phyloP scores from a whole-genome alignment of 1,140 invertebrate genomes.

The Triops cancriformis region DNA sequence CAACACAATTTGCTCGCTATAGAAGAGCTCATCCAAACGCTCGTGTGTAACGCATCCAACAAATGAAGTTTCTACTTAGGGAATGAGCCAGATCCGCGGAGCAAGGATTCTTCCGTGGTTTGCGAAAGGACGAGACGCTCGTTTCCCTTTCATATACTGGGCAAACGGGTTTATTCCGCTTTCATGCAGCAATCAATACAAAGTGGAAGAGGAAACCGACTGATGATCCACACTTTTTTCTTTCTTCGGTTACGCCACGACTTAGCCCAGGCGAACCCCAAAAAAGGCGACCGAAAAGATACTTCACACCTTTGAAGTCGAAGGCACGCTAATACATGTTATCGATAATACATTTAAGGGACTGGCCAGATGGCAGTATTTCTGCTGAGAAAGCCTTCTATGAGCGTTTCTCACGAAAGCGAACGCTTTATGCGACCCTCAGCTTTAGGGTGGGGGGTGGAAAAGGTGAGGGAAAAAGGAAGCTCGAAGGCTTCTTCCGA shows the following conservation, averaged over 20 bases:
- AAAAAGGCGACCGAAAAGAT: not conserved
- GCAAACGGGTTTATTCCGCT: too few relatives aligned
- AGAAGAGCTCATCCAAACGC: not conserved
- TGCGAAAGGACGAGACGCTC: too few relatives aligned
- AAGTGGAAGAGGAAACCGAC: too few relatives aligned
- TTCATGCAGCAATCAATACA: too few relatives aligned
- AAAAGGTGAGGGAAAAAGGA: not conserved
- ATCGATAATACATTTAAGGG: not conserved
- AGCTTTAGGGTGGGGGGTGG: not conserved
- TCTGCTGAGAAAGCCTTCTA: not conserved
- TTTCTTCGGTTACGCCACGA: not conserved
- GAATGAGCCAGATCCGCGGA: too few relatives aligned
- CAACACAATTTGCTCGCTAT: not conserved
- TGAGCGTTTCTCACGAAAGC: not conserved
- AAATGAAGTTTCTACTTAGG: too few relatives aligned
- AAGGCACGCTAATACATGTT: not conserved
- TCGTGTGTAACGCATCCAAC: not conserved
- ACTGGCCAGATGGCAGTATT: not conserved
- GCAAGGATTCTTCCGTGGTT: too few relatives aligned
- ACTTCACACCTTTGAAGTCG: not conserved
- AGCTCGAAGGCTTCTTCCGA: not conserved
- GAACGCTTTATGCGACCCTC: not conserved
- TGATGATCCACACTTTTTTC: not conserved
- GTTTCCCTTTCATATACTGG: too few relatives aligned
- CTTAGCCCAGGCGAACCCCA: not conserved